Evolutionary conservation across 2,888 invertebrate species (phyloP), one percentile per base, ranked within the genome.

Genomic region (Catocala sponsa): DNA sequence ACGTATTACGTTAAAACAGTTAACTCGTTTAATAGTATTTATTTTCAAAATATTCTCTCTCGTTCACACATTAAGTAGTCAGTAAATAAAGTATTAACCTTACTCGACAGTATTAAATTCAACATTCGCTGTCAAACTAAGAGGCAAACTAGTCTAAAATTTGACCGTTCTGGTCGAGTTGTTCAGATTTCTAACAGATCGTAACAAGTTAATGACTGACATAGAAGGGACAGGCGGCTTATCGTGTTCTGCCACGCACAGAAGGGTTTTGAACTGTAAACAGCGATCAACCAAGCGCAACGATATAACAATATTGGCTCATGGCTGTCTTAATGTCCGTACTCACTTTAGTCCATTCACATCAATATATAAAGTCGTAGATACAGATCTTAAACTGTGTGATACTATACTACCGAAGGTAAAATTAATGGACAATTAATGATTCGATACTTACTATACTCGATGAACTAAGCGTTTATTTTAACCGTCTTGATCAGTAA

Each of bases 171-270:
- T 25, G 43, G 13, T 43, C 13, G 7, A 48, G 12, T 33, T 48
- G 15, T 48, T 43, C 41, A 48, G 11, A 53, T 7, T 48, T n/a
- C 33, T 53, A 43, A 15, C 43, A 59, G 48, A 13, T 49, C 15
- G 33, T 48, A 52, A 59, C 53, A 59, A 53, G 48, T 53, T 48
- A 48, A 54, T 53, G 47, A 46, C 46, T 11, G 35, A 42, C 32
- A 41, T 41, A 59, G 32, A 59, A 53, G 15, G 48, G 52, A 62
- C 56, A 56, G 25, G 32, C 15, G 25, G 47, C 52, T 57, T 43
- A 56, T 48, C 52, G 15, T 53, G 15, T 38, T 52, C 33, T 43
- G 43, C 38, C 55, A 44, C 15, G 50, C 41, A 43, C 47, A 42
- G n/a, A 56, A 42, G 13, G 47, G 48, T 35, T 47, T 50, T 47